phyloP scores from a whole-genome alignment of 2,113 vertebrate genomes.

The Atlantisia rogersi region DNA sequence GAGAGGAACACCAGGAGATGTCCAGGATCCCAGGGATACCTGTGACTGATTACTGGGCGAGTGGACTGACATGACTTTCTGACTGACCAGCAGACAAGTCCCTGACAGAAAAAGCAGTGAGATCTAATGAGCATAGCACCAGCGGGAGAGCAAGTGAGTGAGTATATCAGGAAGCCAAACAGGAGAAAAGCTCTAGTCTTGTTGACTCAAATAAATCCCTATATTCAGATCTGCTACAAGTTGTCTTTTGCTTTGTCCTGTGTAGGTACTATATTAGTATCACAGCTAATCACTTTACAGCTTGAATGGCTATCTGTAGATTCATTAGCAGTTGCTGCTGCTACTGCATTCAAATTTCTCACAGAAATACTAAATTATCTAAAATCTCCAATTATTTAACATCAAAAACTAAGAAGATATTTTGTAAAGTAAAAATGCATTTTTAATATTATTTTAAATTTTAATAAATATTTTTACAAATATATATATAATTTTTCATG shows the following conservation, averaged over 20 bases:
- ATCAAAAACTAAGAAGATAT: background rate
- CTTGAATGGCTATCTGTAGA: background rate
- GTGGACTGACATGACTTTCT: background rate
- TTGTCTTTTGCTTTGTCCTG: background rate
- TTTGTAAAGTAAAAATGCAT: background rate
- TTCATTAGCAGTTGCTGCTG: background rate
- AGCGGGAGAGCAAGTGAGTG: accelerated
- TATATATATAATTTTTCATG: background rate
- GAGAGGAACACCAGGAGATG: background rate
- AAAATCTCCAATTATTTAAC: background rate
- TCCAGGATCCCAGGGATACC: background rate
- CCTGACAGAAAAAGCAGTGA: background rate
- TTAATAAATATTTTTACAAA: background rate
- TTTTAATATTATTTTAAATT: background rate
- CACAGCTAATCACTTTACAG: background rate
- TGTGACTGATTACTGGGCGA: background rate
- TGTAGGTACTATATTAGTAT: background rate
- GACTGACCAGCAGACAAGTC: background rate
- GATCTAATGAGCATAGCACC: background rate
- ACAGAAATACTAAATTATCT: background rate
- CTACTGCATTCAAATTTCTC: background rate
- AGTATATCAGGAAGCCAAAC: background rate
- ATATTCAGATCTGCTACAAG: background rate
- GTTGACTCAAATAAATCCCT: background rate
- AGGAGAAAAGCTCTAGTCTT: background rate